Evolutionary conservation across 2,113 vertebrate species (phyloP).

Genomic region (Cyrtonyx montezumae): DNA sequence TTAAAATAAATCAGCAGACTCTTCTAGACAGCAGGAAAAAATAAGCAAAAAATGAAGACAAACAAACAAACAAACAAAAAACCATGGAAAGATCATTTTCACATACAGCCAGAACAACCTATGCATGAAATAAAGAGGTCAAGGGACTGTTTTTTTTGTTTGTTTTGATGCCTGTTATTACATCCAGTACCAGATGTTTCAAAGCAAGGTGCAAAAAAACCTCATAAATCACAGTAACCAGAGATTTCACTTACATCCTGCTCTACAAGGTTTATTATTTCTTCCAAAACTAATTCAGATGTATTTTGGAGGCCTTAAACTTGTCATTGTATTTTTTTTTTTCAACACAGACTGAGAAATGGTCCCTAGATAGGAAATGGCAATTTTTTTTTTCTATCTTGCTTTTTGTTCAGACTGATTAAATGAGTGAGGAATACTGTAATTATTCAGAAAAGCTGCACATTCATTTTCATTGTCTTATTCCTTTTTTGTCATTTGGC

Average conservation of each 20-base stretch:
- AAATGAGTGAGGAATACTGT: neutral
- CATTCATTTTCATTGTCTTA: neutral
- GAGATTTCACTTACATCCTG: neutral
- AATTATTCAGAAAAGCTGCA: constrained; percentile 4
- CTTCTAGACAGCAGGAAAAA: neutral
- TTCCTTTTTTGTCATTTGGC: neutral
- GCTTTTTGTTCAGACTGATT: neutral
- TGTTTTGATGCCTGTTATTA: neutral
- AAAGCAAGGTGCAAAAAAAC: constrained; percentile 7
- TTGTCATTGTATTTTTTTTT: neutral
- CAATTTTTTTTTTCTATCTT: neutral
- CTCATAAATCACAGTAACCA: neutral
- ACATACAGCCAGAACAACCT: neutral
- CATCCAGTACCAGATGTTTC: neutral
- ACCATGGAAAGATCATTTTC: neutral
- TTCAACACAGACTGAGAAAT: neutral
- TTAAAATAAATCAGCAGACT: neutral
- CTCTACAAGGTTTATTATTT: neutral
- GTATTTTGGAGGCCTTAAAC: neutral
- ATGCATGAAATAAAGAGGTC: neutral
- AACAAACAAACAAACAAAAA: neutral
- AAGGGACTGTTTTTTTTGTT: neutral
- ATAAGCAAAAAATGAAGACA: no score
- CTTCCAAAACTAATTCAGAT: neutral
- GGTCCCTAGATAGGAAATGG: neutral